phyloP scores from a whole-genome alignment of 2,888 invertebrate species.

The Luperina testacea region DNA sequence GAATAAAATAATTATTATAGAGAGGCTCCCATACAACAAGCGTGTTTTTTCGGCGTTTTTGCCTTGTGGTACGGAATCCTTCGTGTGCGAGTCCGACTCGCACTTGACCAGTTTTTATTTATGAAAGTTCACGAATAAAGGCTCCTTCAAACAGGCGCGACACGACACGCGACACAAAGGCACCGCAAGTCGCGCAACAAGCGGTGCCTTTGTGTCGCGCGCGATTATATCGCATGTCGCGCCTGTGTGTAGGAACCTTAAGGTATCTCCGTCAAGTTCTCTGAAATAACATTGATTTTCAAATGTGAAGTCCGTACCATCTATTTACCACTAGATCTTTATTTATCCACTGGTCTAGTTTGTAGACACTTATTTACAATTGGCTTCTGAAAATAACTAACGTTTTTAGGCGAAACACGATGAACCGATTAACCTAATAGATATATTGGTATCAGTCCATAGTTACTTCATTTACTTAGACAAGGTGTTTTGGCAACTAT shows the following conservation, averaged over 20 bases:
- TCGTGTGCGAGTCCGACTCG: too few species aligned
- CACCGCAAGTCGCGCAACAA: too few species aligned
- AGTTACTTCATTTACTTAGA: conserved; percentile 33
- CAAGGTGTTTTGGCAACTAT: conserved; percentile 53
- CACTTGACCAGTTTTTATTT: too few species aligned
- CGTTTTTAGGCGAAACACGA: conserved; percentile 22
- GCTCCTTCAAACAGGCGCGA: too few species aligned
- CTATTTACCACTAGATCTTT: not conserved
- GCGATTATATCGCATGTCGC: too few species aligned
- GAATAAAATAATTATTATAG: too few species aligned
- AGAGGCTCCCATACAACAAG: too few species aligned
- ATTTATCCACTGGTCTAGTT: not conserved
- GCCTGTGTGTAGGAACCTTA: too few species aligned
- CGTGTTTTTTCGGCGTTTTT: too few species aligned
- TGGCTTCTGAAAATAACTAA: conserved; percentile 21
- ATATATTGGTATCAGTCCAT: conserved; percentile 24
- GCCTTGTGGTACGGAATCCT: too few species aligned
- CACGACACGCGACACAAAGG: too few species aligned
- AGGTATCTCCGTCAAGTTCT: not conserved
- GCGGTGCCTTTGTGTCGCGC: too few species aligned
- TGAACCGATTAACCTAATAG: conserved; percentile 34
- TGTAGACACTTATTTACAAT: not conserved
- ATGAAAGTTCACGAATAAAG: not conserved
- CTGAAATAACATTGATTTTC: not conserved
- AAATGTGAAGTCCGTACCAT: not conserved